Conservation (phyloP, 1,140 invertebrate species). For the Myzus persicae region DNA sequence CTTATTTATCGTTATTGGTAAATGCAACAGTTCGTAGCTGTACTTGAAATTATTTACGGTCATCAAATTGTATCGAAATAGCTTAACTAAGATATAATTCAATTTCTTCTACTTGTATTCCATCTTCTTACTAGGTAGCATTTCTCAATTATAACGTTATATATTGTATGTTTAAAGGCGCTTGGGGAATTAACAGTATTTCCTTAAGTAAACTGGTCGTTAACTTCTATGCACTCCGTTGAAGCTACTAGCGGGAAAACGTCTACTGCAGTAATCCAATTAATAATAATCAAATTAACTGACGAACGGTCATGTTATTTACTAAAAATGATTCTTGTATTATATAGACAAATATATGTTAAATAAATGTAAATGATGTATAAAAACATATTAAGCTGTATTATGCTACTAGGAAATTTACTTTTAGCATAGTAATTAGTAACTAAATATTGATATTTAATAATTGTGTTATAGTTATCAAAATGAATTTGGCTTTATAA, state of each 20-base stretch:
- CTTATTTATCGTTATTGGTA: neutral
- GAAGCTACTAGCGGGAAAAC: neutral
- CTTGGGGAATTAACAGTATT: conserved; percentile 31
- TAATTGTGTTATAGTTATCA: neutral
- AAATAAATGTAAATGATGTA: neutral
- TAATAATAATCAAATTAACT: neutral
- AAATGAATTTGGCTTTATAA: neutral
- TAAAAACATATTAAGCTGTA: neutral
- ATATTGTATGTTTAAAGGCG: neutral
- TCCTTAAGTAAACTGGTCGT: conserved; percentile 28
- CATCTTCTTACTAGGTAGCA: neutral
- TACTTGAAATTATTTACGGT: neutral
- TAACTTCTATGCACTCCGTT: neutral
- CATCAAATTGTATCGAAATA: neutral
- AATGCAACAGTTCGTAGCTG: neutral
- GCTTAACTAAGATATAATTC: neutral
- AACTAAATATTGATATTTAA: neutral
- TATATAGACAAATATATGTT: neutral
- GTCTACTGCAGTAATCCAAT: neutral
- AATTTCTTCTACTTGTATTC: neutral
- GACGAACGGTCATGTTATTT: neutral
- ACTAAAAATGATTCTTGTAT: neutral
- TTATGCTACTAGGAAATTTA: neutral
- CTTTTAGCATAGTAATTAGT: neutral
- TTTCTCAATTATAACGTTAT: conserved; percentile 20